phyloP scores from a whole-genome alignment of 2,797 vertebrate species.

The Pipistrellus nathusii region DNA sequence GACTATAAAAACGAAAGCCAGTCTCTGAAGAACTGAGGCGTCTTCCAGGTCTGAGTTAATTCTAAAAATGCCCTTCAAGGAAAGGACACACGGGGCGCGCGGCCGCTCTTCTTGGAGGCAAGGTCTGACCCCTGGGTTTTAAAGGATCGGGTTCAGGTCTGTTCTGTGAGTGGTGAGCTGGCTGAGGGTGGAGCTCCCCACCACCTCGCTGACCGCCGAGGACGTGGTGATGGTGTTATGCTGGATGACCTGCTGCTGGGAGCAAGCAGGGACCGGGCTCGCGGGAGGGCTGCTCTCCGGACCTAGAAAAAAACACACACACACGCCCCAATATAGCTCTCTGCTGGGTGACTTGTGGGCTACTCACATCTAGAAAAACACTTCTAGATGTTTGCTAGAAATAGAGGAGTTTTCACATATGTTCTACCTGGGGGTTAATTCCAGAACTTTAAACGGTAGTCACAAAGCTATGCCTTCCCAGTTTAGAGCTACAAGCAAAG shows the following conservation, averaged over 20 bases:
- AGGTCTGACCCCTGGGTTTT: conserved; percentile 88
- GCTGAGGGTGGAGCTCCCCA: conserved; percentile 93
- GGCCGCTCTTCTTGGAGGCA: conserved; percentile 85
- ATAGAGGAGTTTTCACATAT: neutral
- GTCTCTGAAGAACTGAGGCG: conserved; percentile 89
- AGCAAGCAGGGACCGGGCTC: conserved; percentile 94
- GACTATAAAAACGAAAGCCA: conserved; percentile 91
- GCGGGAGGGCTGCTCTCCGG: conserved; percentile 97
- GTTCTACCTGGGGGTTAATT: conserved; percentile 58
- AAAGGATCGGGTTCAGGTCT: conserved; percentile 99
- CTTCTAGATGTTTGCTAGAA: neutral
- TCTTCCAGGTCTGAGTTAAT: conserved; percentile 91
- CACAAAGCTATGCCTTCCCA: conserved; percentile 69
- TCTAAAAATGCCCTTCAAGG: conserved; percentile 90
- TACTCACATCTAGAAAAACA: neutral
- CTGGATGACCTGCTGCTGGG: conserved; percentile 99
- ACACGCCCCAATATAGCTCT: conserved; percentile 68
- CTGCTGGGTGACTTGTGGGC: neutral
- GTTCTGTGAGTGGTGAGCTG: conserved; percentile 96
- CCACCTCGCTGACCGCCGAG: conserved; percentile 93
- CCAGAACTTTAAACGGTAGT: conserved; percentile 39
- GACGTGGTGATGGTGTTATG: conserved; percentile 99
- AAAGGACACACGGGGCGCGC: conserved; percentile 83
- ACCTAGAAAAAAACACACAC: conserved; percentile 89
- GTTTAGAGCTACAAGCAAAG: conserved; percentile 72